Evolutionary conservation across 2,113 vertebrate genomes (phyloP).

Genomic region (Sapajus apella): DNA sequence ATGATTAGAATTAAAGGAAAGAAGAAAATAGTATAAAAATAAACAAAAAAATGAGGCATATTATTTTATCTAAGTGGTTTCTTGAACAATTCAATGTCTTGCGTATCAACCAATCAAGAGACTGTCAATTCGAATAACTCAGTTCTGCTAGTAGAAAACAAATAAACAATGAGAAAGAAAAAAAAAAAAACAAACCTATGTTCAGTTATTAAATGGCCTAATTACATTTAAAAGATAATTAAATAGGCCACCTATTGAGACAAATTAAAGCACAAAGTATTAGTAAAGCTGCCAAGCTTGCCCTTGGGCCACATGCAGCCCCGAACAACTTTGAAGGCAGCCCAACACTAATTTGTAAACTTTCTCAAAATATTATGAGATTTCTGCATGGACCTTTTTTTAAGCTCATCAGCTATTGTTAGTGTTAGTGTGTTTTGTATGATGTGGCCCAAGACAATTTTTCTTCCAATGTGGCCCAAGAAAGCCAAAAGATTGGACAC

Average conservation of each 20-base stretch:
- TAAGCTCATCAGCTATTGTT: too few relatives aligned
- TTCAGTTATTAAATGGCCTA: background rate
- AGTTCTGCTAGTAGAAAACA: background rate
- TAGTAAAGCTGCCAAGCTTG: background rate
- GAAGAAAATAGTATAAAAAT: background rate
- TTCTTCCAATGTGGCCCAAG: too few relatives aligned
- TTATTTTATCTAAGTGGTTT: slow-evolving; percentile 16
- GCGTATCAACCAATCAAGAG: background rate
- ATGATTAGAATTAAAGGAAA: background rate
- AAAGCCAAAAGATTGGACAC: too few relatives aligned
- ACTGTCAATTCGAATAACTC: background rate
- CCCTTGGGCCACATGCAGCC: too few relatives aligned
- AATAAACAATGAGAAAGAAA: background rate
- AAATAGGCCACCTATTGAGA: background rate
- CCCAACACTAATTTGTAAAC: too few relatives aligned
- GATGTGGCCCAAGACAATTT: too few relatives aligned
- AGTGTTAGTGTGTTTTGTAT: too few relatives aligned
- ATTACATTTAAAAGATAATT: slow-evolving; percentile 11
- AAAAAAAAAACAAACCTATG: background rate
- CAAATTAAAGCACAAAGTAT: background rate
- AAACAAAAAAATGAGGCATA: background rate
- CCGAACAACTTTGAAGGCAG: too few relatives aligned
- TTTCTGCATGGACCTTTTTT: too few relatives aligned
- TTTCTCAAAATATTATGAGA: too few relatives aligned
- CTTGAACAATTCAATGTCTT: slow-evolving; percentile 19